Base-by-base conservation (phyloP, 2,888 invertebrate genomes). In the Lymantria monacha region DNA sequence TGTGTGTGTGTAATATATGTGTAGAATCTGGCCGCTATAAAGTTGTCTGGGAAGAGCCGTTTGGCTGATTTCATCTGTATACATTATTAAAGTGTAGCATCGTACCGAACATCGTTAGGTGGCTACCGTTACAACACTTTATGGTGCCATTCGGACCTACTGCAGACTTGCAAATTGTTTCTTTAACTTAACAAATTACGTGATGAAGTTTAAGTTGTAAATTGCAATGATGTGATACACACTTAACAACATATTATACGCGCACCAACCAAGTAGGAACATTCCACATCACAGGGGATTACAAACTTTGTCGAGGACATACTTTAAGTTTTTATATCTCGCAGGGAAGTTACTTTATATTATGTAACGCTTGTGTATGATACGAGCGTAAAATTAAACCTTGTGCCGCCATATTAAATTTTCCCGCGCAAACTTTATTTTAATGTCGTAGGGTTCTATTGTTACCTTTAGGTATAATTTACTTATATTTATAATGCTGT, bases 1-100 rank as follows among this genome's bases (percentile, higher is more conserved):
- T n/a, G n/a, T n/a, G 30, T 30, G n/a, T 14, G 22, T 44, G 66
- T 73, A 72, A 74, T 68, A 22, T 22, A 72, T 70, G 69, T 71
- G 77, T 79, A 73, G 75, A 74, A 79, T 77, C 75, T 77, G 63
- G 66, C 63, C 61, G 76, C 78, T 67, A 77, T 82, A 82, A 83
- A 83, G 60, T 77, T 71, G 64, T 46, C 53, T 33, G 56, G 46
- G 59, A 22, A 64, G 57, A 63, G 59, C 22, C 71, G 70, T 48
- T 54, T 63, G 72, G 76, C 83, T 85, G 88, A 88, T 87, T 87
- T 85, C 83, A 81, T 79, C 80, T 81, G 84, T 80, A 87, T 89
- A 86, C 83, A 85, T 86, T 88, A 88, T 89, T 88, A 84, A 87
- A 75, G 74, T 81, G 82, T 82, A 81, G 51, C 74, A 75, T 69